Percentiles rank a stretch among this genome's conserved stretches.
Conservation (phyloP, 2,888 invertebrate genomes). For the Hylaea fasciaria region DNA sequence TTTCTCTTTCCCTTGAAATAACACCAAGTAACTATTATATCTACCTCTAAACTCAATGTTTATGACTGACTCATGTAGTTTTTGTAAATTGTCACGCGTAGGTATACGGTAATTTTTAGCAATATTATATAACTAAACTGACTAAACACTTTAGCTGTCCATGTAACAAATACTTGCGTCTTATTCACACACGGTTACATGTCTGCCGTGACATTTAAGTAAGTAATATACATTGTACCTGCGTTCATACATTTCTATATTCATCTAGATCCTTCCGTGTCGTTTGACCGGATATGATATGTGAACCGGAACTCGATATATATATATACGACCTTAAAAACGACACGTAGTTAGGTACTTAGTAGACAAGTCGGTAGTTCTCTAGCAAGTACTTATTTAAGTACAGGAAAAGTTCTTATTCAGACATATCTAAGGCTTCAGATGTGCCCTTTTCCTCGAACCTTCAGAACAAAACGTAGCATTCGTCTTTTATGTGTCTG, state of each 20-base stretch:
- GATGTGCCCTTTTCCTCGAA: background rate
- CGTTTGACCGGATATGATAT: constrained; percentile 23
- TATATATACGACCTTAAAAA: constrained; percentile 19
- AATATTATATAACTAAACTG: constrained; percentile 16
- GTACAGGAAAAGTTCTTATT: background rate
- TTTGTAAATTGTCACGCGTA: constrained; percentile 7
- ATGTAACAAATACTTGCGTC: constrained; percentile 33
- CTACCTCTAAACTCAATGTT: no score
- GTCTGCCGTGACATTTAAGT: constrained; percentile 33
- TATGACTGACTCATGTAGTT: background rate
- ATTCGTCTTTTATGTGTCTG: no score
- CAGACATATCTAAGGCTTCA: no score
- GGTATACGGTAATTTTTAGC: constrained; percentile 9
- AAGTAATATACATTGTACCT: constrained; percentile 17
- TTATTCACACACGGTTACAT: constrained; percentile 21
- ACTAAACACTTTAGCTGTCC: constrained; percentile 15
- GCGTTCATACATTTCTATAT: constrained; percentile 21
- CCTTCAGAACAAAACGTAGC: background rate
- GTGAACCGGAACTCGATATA: constrained; percentile 27
- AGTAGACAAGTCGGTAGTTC: no score
- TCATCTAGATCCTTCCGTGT: constrained; percentile 33
- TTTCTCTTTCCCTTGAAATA: background rate
- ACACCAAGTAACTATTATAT: background rate
- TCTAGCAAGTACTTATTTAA: no score
- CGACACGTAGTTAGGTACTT: background rate